Base-by-base conservation (phyloP, 2,888 invertebrate species). In the Eristalinus aeneus region DNA sequence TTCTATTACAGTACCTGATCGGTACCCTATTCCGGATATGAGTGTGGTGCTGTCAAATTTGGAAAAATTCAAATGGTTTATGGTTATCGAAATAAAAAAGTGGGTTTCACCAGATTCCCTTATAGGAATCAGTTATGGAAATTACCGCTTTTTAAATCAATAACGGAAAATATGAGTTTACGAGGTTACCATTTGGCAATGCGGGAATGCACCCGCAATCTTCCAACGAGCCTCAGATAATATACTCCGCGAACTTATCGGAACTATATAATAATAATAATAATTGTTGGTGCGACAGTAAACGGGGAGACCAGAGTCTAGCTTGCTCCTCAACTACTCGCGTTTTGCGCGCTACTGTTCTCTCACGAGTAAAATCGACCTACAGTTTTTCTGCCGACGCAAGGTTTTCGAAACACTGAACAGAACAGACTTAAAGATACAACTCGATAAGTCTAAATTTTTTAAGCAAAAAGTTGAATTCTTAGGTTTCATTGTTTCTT, bases 141-240 rank as follows among this genome's bases (percentile, higher is more conserved):
- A 27, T 3, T 2, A 27, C 27, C 27, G 27, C 27, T 27, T 27
- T 27, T 27, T 27, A 2, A 27, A 27, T 27, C 27, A 27, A 27
- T 27, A 2, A 27, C 27, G 27, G 27, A 5, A 27, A 27, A 27
- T 27, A 27, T 27, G 27, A 27, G 5, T 27, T 27, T 27, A 27
- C 27, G 27, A 27, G 27, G 27, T 27, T 27, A 27, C 27, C 27
- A 27, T 27, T 27, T 27, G 27, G 27, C n/a, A 60, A 60, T n/a
- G n/a, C n/a, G n/a, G n/a, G 27, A 60, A 58, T 58, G 58, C 58
- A 58, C 58, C 58, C 27, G 58, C 58, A 58, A 58, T 23, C 23
- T 58, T 58, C 27, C 58, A 58, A 23, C 8, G 58, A 4, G 58
- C 12, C 10, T 27, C 27, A 27, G 58, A 58, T 27, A 8, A 58